phyloP scores from a whole-genome alignment of 2,888 invertebrate genomes.

The Sphaerophoria rueppellii region DNA sequence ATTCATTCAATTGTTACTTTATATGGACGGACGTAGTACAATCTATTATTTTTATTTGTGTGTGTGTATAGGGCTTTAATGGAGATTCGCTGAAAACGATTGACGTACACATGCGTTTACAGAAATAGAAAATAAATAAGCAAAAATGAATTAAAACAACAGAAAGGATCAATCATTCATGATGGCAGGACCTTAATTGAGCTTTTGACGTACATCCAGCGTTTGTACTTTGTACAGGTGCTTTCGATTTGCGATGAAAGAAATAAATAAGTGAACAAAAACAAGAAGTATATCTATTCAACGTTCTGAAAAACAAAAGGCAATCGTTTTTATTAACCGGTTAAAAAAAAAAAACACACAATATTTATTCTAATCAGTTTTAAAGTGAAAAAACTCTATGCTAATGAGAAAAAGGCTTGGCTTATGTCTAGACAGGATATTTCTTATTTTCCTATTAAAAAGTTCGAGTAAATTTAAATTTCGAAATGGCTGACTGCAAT shows the following conservation, averaged over 20 bases:
- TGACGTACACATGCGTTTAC: conserved; percentile 58
- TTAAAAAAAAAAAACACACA: too few relatives aligned
- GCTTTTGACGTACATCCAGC: conserved; percentile 56
- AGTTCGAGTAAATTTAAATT: too few relatives aligned
- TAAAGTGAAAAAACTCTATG: too few relatives aligned
- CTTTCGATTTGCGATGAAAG: conserved; percentile 67
- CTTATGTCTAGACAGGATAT: too few relatives aligned
- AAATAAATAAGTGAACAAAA: conserved; percentile 36
- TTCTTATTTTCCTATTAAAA: too few relatives aligned
- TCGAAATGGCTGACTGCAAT: too few relatives aligned
- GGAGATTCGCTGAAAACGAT: not conserved
- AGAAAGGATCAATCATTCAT: conserved; percentile 69
- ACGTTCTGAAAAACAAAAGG: too few relatives aligned
- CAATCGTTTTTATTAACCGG: too few relatives aligned
- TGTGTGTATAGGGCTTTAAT: not conserved
- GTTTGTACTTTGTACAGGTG: conserved; percentile 63
- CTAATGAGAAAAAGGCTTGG: too few relatives aligned
- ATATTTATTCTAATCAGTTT: too few relatives aligned
- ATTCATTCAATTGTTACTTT: conserved; percentile 63
- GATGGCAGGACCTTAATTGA: conserved; percentile 67
- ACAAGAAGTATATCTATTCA: too few relatives aligned
- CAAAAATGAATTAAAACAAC: conserved; percentile 1
- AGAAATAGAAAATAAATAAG: not conserved
- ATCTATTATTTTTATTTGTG: not conserved
- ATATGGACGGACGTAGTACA: not conserved